phyloP scores from a whole-genome alignment of 2,797 vertebrate genomes.

The Pogoniulus pusillus region DNA sequence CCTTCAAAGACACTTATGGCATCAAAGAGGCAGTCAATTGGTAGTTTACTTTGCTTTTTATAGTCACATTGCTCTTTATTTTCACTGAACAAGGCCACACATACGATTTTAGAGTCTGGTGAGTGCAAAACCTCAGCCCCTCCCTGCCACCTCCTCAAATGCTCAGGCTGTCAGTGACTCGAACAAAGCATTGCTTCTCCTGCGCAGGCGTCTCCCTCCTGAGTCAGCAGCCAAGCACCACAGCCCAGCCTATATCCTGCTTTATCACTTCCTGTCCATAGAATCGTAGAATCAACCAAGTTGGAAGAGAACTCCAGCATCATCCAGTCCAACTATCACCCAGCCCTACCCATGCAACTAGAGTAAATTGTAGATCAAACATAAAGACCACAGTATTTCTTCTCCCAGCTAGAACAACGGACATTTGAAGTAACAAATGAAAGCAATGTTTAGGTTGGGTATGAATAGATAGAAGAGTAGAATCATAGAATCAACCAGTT shows the following conservation, averaged over 20 bases:
- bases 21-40: constrained; percentile 67
- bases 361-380: constrained; percentile 10
- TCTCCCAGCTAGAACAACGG: neutral
- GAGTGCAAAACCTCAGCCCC: constrained; percentile 71
- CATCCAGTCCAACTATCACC: too few relatives aligned
- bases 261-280: constrained; percentile 76
- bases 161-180: constrained; percentile 66
- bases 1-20: constrained; percentile 52
- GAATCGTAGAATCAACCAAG: too few relatives aligned
- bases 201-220: constrained; percentile 47
- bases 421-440: neutral
- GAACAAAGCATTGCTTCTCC: constrained; percentile 79
- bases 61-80: constrained; percentile 52
- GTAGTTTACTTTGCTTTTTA: constrained; percentile 69
- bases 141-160: constrained; percentile 72
- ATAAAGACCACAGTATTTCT: neutral
- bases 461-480: neutral
- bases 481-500: too few relatives aligned
- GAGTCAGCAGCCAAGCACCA: constrained; percentile 46
- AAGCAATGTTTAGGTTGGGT: neutral
- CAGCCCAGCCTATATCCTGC: constrained; percentile 56
- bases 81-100: constrained; percentile 73
- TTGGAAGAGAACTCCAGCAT: too few relatives aligned
- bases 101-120: constrained; percentile 80
- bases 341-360: too few relatives aligned